Base-by-base conservation (phyloP, 2,797 vertebrate species). In the Sebastes kiyomatsui region DNA sequence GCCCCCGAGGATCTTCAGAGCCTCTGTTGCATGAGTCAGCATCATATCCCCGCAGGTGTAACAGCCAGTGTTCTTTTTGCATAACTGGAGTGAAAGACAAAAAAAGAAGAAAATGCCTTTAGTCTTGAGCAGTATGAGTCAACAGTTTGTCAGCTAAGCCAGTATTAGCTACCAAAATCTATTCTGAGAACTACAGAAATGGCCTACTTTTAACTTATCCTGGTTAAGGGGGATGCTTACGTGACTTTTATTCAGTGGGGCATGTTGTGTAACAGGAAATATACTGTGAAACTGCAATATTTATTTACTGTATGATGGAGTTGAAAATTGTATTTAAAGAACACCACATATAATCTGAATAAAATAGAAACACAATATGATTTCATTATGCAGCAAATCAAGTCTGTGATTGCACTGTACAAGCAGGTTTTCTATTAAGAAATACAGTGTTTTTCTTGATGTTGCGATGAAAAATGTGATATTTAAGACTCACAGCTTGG, bases 1-100 rank as follows among this genome's bases (percentile, higher is more conserved):
- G 3, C 98, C 97, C 0, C 98, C 98, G 7, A 98, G 96, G 89
- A 98, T 98, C 94, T 97, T 97, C 89, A 99, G 92, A n/a, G 95
- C 97, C 88, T 97, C 96, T 1, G 96, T 95, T n/a, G 97, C 96
- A 75, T 98, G 96, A 72, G 91, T 89, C 66, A 98, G 93, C 96
- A 98, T 97, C 92, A 90, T 95, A 1, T 95, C 88, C 16, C 97
- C 98, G 22, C 98, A 99, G 65, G 92, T 92, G 54, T 23, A 69
- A 86, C 97, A 98, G 0, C 0, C 0, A 0, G 0, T 1, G 0
- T 11, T 5, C 1, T 6, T 81, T 84, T 86, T 93, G 82, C 97
- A 98, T 3, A 20, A 4, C 97, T 98, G 86, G 4, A 72, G 20
- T 6, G 46, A 54, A 73, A 80, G 13, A 75, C 6, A 82, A 74